Percentiles rank a stretch among this genome's conserved stretches.
Evolutionary conservation across 2,888 invertebrate species (phyloP).

Genomic region (Synanthedon andrenaeformis): DNA sequence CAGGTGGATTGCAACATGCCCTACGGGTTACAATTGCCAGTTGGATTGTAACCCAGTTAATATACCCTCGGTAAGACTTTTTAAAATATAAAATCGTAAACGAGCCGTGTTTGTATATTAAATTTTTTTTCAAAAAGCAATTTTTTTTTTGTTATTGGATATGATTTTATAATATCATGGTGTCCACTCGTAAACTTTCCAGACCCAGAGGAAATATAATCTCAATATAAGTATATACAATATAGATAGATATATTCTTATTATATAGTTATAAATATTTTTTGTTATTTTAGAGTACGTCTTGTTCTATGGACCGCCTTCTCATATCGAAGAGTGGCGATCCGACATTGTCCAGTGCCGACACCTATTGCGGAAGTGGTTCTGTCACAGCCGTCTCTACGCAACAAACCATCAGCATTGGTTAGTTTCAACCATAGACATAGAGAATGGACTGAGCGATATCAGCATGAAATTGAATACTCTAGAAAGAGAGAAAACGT

Average conservation of each 20-base stretch:
- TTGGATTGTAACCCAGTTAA: conserved; percentile 54
- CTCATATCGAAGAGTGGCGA: conserved; percentile 64
- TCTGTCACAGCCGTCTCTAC: conserved; percentile 20
- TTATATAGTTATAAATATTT: neutral
- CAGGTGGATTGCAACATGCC: conserved; percentile 58
- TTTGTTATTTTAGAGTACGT: conserved; percentile 31
- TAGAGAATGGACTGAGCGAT: too few species aligned
- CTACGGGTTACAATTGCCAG: conserved; percentile 46
- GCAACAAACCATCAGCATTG: conserved; percentile 18
- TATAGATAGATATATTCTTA: neutral
- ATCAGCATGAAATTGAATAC: too few species aligned
- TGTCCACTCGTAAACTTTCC: too few species aligned
- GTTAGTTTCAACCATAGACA: conserved; percentile 14
- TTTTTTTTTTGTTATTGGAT: too few species aligned
- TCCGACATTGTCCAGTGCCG: conserved; percentile 38
- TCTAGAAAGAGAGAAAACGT: too few species aligned
- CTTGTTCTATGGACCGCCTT: conserved; percentile 58
- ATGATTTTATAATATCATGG: too few species aligned
- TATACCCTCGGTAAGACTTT: conserved; percentile 51
- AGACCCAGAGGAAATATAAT: neutral
- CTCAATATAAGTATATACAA: neutral
- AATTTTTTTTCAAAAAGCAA: too few species aligned
- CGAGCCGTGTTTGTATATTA: too few species aligned
- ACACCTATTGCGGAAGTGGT: conserved; percentile 68
- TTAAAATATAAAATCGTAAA: too few species aligned